Base-by-base conservation (phyloP, 1,140 invertebrate species). In the Nebria ingens region DNA sequence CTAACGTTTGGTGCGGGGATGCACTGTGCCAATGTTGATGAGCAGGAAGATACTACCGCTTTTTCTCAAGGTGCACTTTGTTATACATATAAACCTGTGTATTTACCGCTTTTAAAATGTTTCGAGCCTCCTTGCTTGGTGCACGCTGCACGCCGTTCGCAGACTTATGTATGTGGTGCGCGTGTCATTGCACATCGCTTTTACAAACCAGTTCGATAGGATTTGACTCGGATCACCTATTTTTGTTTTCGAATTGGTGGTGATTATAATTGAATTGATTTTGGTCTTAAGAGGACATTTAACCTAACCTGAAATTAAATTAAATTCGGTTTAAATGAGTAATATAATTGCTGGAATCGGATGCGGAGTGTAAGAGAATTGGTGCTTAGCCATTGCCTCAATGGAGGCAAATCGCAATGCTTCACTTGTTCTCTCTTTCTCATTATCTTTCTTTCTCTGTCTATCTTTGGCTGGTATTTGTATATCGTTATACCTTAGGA, bases 351-450 rank as follows among this genome's bases (percentile, higher is more conserved):
- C n/a, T n/a, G n/a, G n/a, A n/a, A n/a, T n/a, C n/a, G 25, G 25
- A n/a, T 34, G 25, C 25, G n/a, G n/a, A n/a, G 25, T 34, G 25
- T n/a, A 34, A 34, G 25, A 9, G 6, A 34, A 34, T n/a, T 9
- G 25, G 25, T 34, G 25, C 25, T 34, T 34, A n/a, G 25, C 25
- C 6, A 34, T 34, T 6, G 25, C n/a, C 25, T 6, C n/a, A 6
- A n/a, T 34, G 6, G 25, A 34, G 25, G 25, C n/a, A n/a, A 6
- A 6, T 34, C 25, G 6, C 25, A 34, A 34, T n/a, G 25, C 40
- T 45, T 45, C 15, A 6, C 40, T 45, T 45, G 40, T 45, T 45
- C 40, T 45, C 40, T 45, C 40, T 45, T 11, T 45, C 40, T 11
- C 15, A 17, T 29, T 29, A 4, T 29, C 25, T 29, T 6, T 29